Evolutionary conservation across 2,113 vertebrate genomes (phyloP), one percentile per base, ranked within the genome.

Genomic region (Mungos mungo): DNA sequence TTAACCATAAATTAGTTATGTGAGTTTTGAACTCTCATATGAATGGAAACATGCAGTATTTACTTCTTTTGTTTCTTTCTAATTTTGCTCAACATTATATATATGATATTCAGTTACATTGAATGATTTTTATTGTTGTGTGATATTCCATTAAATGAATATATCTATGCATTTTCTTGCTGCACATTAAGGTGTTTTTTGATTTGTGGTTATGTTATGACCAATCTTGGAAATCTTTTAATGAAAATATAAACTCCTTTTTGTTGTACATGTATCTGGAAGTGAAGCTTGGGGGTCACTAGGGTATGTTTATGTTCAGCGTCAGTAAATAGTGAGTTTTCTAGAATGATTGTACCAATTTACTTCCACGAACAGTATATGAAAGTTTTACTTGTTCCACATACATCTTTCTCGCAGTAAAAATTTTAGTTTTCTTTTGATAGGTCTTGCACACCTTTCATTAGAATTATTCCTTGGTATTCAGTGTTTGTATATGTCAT

Each of bases 381-480:
- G 4, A 90, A 35, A 65, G 12, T 69, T 93, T 25, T 29, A 3
- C 63, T 83, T 91, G 45, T 97, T 92, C 60, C 18, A 74, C 33
- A 50, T 79, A 41, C 21, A 90, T 52, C 29, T 95, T 90, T 50
- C 68, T 82, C 38, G 89, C 13, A 76, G 38, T 66, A 90, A 68
- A 81, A 45, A 68, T 69, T 83, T 94, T 65, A 69, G 45, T 80
- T 47, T 93, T 96, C 15, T 85, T 90, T 88, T 16, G 85, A 77
- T 69, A 90, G 11, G 7, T 76, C 29, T 87, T 88, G 1, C 7
- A 90, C 8, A 93, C 57, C 29, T 95, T 96, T 96, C 25, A 84
- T 84, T 91, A 77, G 18, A 72, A 72, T 96, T 95, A 68, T 87
- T 92, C 45, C 41, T 94, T 68, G 90, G 9, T 47, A 69, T 90